Evolutionary conservation across 2,797 vertebrate genomes (phyloP), one percentile per base, ranked within the genome.

Genomic region (Limnodromus scolopaceus): DNA sequence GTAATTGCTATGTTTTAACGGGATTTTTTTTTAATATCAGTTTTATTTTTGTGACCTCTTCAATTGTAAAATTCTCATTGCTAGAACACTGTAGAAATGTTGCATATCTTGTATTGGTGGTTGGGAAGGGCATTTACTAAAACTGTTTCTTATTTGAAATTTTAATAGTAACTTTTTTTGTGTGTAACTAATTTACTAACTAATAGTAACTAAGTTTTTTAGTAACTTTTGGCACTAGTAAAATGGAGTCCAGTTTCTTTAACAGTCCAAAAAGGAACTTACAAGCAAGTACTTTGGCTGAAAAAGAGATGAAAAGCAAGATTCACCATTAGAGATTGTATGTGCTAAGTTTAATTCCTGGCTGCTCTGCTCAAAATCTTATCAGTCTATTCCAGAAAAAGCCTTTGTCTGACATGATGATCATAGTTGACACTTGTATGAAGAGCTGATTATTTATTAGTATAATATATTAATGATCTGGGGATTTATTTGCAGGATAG

Each of bases 401-500:
- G 2, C 11, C 22, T 51, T 68, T 48, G 9, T 70, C 57, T 51
- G 16, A 89, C 58, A 9, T 48, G 39, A 15, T 46, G 49, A 46
- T 36, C 9, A 4, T 3, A 60, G 45, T n/a, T 80, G 74, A 41
- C 11, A 78, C 38, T 22, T 77, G 17, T 54, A 13, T 65, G 75
- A 90, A 75, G 43, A 66, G 39, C 13, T 49, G n/a, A 57, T 70
- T 79, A 41, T 46, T 61, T 51, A 36, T 85, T 38, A 28, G 19
- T 68, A 3, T 58, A 61, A 79, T 2, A 54, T 24, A 30, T 58
- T 85, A 11, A 57, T 70, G 5, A 72, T 69, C 32, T 75, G 86
- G 34, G 66, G 13, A 57, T 87, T 75, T 87, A 76, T 96, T 91
- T 92, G 55, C 90, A 99, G 99, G 97, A 98, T 99, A 87, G 99